phyloP scores from a whole-genome alignment of 2,797 vertebrate species.

The Mormyrops boulengeri region DNA sequence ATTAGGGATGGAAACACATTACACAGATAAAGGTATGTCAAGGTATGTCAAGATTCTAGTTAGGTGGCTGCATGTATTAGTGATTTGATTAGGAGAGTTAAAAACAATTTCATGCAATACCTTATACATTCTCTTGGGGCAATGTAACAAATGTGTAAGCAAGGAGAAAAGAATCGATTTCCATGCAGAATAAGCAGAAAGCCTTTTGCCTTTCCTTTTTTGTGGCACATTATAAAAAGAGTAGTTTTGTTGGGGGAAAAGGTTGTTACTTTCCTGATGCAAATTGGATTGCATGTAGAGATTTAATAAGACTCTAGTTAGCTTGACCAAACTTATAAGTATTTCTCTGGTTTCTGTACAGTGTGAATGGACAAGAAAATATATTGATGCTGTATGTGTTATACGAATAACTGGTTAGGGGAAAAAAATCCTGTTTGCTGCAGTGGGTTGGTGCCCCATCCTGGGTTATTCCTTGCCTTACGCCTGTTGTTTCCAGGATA shows the following conservation, averaged over 20 bases:
- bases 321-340: neutral
- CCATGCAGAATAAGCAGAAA: neutral
- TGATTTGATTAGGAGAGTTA: neutral
- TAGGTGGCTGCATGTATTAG: neutral
- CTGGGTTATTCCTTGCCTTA: neutral
- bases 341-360: neutral
- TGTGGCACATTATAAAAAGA: neutral
- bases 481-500: neutral
- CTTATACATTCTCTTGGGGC: neutral
- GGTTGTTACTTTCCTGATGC: neutral
- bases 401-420: neutral
- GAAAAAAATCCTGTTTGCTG: neutral
- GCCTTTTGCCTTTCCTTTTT: neutral
- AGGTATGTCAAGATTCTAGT: neutral
- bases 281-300: neutral
- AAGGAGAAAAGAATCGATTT: neutral
- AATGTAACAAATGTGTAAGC: neutral
- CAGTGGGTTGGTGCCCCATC: neutral
- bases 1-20: neutral
- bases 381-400: neutral
- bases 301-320: neutral
- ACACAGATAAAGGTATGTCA: neutral
- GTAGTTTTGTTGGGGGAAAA: neutral
- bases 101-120: neutral
- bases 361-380: neutral